A percentile compares a stretch with the other conserved stretches of the same genome.
Conservation (phyloP, 2,113 vertebrate genomes). For the Halichoeres trimaculatus region DNA sequence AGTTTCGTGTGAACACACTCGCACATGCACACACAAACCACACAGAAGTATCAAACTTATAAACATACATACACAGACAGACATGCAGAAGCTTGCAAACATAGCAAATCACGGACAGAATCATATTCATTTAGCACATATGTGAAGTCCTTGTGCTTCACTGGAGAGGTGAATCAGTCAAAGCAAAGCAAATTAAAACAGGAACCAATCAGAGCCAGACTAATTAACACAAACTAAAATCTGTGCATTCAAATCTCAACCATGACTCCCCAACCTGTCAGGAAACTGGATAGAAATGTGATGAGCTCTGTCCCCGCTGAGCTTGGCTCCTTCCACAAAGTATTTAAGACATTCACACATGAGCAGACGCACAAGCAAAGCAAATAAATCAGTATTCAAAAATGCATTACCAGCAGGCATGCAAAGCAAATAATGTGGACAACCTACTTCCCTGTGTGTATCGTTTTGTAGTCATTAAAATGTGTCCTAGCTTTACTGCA, state of each 20-base stretch:
- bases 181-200: constrained; percentile 60
- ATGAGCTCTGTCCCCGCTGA: background rate
- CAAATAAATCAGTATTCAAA: background rate
- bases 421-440: constrained; percentile 38
- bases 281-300: constrained; percentile 26
- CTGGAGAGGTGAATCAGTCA: constrained; percentile 50
- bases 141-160: constrained; percentile 24
- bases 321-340: constrained; percentile 11
- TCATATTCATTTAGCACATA: background rate
- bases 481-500: background rate
- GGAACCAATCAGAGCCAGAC: constrained; percentile 49
- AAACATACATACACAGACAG: background rate
- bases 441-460: background rate
- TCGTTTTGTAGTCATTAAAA: background rate
- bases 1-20: constrained; percentile 23
- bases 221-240: constrained; percentile 62
- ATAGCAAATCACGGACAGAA: constrained; percentile 4
- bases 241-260: constrained; percentile 51
- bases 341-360: constrained; percentile 29
- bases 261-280: constrained; percentile 52
- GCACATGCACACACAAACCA: constrained; percentile 10
- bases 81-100: background rate
- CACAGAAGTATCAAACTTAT: constrained; percentile 1
- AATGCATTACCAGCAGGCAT: constrained; percentile 33
- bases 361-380: constrained; percentile 25